phyloP scores from a whole-genome alignment of 2,113 vertebrate species.

The Genyomyrus donnyi region DNA sequence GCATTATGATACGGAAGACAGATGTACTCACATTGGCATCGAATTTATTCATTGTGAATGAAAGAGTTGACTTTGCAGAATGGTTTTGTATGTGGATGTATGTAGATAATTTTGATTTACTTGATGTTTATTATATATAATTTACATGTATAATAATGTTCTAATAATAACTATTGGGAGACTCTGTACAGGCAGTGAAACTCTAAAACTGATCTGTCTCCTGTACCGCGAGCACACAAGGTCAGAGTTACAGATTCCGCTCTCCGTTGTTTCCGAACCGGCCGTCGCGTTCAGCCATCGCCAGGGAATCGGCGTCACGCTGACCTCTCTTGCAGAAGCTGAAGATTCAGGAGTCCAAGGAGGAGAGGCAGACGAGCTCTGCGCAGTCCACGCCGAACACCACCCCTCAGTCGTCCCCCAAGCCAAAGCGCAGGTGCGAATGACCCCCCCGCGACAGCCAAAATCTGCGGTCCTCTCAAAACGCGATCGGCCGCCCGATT shows the following conservation, averaged over 20 bases:
- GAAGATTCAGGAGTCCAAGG: conserved; percentile 79
- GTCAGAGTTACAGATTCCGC: background rate
- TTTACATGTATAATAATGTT: background rate
- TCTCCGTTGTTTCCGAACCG: background rate
- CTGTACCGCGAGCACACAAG: background rate
- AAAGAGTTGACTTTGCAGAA: background rate
- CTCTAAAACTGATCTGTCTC: background rate
- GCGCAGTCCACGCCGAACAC: conserved; percentile 77
- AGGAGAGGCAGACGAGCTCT: conserved; percentile 77
- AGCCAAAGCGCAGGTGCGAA: conserved; percentile 68
- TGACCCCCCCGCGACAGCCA: background rate
- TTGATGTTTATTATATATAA: background rate
- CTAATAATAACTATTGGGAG: background rate
- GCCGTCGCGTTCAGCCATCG: background rate
- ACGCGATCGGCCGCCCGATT: accelerated
- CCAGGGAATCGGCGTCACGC: background rate
- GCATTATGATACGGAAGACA: background rate
- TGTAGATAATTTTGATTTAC: background rate
- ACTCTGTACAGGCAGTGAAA: background rate
- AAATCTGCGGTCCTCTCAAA: background rate
- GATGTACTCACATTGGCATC: background rate
- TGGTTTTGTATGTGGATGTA: background rate
- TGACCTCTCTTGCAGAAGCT: conserved; percentile 67
- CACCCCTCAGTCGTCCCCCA: conserved; percentile 78
- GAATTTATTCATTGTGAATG: background rate